Base-by-base conservation (phyloP, 64 coral and sea anemone species). In the Dendrophyllia cribrosa region DNA sequence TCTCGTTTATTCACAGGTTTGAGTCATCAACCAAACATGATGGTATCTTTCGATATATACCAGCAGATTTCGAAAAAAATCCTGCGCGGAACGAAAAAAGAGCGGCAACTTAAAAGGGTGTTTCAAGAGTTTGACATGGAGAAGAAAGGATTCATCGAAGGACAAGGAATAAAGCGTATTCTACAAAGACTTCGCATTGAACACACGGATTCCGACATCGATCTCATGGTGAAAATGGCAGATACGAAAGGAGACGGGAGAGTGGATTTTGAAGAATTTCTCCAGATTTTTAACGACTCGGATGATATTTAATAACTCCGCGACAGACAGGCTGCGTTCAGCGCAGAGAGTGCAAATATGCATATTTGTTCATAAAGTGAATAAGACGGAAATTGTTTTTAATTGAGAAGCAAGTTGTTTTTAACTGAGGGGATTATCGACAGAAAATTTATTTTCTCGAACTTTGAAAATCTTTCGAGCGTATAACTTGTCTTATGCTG, bases 91-190 rank as follows among this genome's bases (percentile, higher is more conserved):
- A 52, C 82, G 10, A 89, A 79, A 0, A 59, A 86, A 19, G 91
- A 97, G 21, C 70, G 19, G 9, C 72, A 87, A 20, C 67, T 97
- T 7, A 86, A 75, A 61, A 77, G 84, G 14, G 95, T 90, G 4
- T 97, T 97, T 72, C 88, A 93, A 59, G 88, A 97, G 34, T 97
- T 97, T 34, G 95, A 97, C 46, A 59, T 62, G 6, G 88, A 94
- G 9, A 93, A 90, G 52, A 94, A 94, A 67, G 95, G 95, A 7
- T 93, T 71, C 15, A 97, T 97, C 16, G 91, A 94, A 51, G 88
- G 69, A 3, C 58, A 79, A 47, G 92, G 88, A 7, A 94, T 97
- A 8, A 78, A 88, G 63, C 92, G 95, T 16, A 92, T 94, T 56
- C 87, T 97, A 11, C 90, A 65, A 6, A 97, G 86, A 76, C 70